Base-by-base conservation (phyloP, 2,113 vertebrate genomes). In the Neodontobutis hainanensis region DNA sequence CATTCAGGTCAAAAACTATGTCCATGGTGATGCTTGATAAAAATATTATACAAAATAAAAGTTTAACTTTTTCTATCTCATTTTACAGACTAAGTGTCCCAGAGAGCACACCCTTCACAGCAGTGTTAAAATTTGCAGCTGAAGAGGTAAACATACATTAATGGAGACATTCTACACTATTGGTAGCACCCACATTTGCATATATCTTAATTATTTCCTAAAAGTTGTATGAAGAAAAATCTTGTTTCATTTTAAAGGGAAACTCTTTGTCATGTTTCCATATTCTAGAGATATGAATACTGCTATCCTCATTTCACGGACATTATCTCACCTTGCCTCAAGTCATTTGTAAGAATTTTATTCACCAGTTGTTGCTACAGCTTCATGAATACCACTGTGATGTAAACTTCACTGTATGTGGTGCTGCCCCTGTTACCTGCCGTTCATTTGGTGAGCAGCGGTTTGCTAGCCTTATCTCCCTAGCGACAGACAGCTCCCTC, bases 91-190 rank as follows among this genome's bases (percentile, higher is more conserved):
- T 99, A 68, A 96, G 95, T 48, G 97, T 99, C 65, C 97, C 97
- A 10, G 97, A 99, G 68, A 94, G 85, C 77, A 98, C 96, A 0
- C 97, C 97, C 2, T 99, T 99, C 86, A 99, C 95, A 50, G 97
- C 97, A 2, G 97, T 98, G 65, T 88, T 99, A 80, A 99, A 99
- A 88, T 98, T 98, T 91, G 97, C 96, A 57, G 97, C 97, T 16
- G 97, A 99, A 87, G 97, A 99, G 92, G 97, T 98, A 88, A 50
- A 61, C 0, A 10, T 14, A 1, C 6, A 1, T 6, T 11, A 15
- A 5, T 63, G 6, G 16, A 9, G 1, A 2, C 15, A 50, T 50
- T 50, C 15, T 15, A 6, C 1, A 50, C 6, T 43, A 11, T 43
- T 43, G 1, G 42, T 27, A 27, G 19, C 19, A 27, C 19, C 19